phyloP scores from a whole-genome alignment of 1,140 invertebrate species.

The Psix sp. region DNA sequence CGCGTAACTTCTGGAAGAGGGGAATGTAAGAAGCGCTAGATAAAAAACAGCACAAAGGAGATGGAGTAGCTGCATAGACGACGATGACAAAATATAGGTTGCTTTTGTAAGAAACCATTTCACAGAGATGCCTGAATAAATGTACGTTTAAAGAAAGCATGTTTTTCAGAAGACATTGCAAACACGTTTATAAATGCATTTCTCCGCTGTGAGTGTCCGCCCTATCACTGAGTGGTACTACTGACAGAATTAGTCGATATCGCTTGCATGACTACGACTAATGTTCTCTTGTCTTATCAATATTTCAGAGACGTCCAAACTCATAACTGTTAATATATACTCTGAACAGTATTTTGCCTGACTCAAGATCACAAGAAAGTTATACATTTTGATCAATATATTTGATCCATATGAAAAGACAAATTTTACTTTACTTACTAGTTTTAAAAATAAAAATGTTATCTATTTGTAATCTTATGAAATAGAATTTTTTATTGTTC shows the following conservation, averaged over 20 bases:
- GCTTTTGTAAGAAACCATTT: slow-evolving; percentile 30
- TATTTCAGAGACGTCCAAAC: no score
- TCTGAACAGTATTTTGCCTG: no score
- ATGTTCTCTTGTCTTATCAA: not conserved
- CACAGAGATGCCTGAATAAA: slow-evolving; percentile 41
- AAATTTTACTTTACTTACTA: no score
- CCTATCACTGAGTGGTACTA: slow-evolving; percentile 71
- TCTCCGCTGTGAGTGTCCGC: slow-evolving; percentile 51
- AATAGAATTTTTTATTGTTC: no score
- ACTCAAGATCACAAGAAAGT: no score
- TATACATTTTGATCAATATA: no score
- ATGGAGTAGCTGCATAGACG: slow-evolving; percentile 11
- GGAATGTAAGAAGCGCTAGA: slow-evolving; percentile 5
- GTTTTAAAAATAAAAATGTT: no score
- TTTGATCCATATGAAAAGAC: no score
- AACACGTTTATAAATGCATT: slow-evolving; percentile 47
- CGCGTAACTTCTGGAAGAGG: slow-evolving; percentile 2
- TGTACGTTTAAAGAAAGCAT: slow-evolving; percentile 41
- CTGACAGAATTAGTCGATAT: slow-evolving; percentile 64
- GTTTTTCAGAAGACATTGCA: slow-evolving; percentile 34
- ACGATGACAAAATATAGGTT: slow-evolving; percentile 55
- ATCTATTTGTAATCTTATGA: no score
- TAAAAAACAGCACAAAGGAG: slow-evolving; percentile 14
- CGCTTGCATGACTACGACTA: slow-evolving; percentile 7
- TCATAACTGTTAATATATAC: no score